Evolutionary conservation across 2,113 vertebrate species (phyloP).

Genomic region (Sinocyclocheilus rhinocerous): DNA sequence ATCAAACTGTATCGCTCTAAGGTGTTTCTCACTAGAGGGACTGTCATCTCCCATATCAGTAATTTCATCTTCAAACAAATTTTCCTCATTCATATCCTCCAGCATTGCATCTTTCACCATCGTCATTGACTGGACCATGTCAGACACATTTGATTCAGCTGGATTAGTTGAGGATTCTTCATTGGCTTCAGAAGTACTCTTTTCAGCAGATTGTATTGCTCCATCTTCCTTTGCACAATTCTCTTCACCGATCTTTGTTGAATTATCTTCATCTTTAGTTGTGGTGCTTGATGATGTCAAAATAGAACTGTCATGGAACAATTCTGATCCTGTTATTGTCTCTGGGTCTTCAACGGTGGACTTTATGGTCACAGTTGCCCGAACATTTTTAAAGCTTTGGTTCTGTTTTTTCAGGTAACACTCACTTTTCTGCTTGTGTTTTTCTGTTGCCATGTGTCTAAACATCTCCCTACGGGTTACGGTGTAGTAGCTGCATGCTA

Average conservation of each 20-base stretch:
- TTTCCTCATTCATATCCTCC: slow-evolving; percentile 13
- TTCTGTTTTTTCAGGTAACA: slow-evolving; percentile 68
- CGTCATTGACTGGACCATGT: neutral
- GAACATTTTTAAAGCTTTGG: slow-evolving; percentile 35
- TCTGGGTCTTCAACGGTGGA: neutral
- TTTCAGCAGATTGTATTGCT: neutral
- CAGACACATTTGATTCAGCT: neutral
- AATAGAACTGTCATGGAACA: neutral
- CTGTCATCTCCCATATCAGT: slow-evolving; percentile 59
- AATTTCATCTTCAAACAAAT: slow-evolving; percentile 63
- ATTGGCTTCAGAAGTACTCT: neutral
- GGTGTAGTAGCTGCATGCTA: slow-evolving; percentile 93
- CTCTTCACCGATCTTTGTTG: neutral
- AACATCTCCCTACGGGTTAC: slow-evolving; percentile 92
- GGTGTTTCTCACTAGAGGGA: slow-evolving; percentile 60
- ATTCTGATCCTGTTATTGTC: neutral
- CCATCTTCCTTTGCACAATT: neutral
- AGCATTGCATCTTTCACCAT: neutral
- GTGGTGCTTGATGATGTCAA: neutral
- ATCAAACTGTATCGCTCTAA: slow-evolving; percentile 79
- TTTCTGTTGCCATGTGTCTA: slow-evolving; percentile 89
- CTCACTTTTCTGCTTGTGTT: slow-evolving; percentile 88
- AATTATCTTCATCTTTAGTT: neutral
- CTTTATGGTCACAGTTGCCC: neutral
- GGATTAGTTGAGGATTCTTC: slow-evolving; percentile 23